Conservation (phyloP, 2,888 invertebrate genomes). For the Exephanes ischioxanthus region DNA sequence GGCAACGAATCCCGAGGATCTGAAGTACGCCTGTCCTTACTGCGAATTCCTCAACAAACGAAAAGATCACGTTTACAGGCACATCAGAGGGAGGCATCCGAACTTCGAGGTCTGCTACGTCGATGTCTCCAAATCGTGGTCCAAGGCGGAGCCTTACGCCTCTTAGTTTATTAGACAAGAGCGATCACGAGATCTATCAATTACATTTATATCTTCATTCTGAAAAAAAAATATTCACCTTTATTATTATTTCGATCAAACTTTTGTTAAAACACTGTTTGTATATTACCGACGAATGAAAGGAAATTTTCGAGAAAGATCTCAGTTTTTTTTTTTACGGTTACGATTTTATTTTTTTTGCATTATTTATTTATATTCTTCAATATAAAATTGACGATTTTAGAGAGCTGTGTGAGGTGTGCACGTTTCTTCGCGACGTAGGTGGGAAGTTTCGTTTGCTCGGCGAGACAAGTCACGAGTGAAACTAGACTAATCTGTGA, state of each 20-base stretch:
- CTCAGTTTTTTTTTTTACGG: neutral
- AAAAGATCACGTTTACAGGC: constrained; percentile 86
- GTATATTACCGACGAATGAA: neutral
- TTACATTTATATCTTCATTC: neutral
- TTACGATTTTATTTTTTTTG: neutral
- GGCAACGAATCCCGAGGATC: constrained; percentile 48
- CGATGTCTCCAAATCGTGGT: constrained; percentile 47
- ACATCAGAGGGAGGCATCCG: constrained; percentile 85
- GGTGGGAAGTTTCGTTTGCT: constrained; percentile 28
- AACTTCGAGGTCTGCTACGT: constrained; percentile 74
- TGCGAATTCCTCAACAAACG: constrained; percentile 86
- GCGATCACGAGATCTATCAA: neutral
- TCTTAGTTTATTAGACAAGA: neutral
- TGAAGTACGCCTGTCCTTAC: constrained; percentile 85
- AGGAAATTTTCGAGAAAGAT: neutral
- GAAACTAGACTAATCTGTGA: constrained; percentile 56
- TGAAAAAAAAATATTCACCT: neutral
- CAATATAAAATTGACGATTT: neutral
- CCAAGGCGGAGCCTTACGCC: neutral
- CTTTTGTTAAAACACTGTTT: neutral
- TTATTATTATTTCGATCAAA: neutral
- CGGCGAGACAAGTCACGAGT: constrained; percentile 17
- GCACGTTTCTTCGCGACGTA: constrained; percentile 30
- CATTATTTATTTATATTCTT: neutral
- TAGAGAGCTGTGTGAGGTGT: constrained; percentile 8